These are phyloP conservation scores for Zosterops japonicus DNA, from an alignment of 2,113 vertebrate genomes.

Conservation along the genomic window DNA sequence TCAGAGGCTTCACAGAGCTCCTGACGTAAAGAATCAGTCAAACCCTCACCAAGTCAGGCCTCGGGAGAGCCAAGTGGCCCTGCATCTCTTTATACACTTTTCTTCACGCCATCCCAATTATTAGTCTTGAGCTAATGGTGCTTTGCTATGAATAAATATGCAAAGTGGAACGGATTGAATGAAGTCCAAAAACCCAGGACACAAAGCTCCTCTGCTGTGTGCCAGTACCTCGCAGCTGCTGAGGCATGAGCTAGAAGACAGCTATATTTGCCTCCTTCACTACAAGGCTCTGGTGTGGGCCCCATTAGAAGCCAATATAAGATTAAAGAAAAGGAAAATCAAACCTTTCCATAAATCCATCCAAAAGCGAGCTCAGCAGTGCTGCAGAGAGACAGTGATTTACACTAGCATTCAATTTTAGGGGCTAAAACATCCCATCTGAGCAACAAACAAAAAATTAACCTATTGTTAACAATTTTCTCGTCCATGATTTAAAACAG, in stretches of 20 bases:
- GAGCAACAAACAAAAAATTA: constrained; percentile 10
- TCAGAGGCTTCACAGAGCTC: not conserved
- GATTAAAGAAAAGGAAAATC: constrained; percentile 5
- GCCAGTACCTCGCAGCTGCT: constrained; percentile 8
- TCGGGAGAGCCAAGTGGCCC: not conserved
- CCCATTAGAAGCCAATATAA: constrained; percentile 4
- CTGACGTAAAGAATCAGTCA: not conserved
- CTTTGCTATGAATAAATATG: constrained; percentile 31
- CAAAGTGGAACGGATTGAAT: not conserved
- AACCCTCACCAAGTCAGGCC: not conserved
- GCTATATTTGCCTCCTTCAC: not conserved
- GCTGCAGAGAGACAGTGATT: not conserved
- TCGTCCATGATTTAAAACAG: constrained; percentile 22
- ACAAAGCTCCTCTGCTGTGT: constrained; percentile 24
- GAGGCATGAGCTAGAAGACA: not conserved
- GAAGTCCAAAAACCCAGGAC: not conserved
- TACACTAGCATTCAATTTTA: not conserved
- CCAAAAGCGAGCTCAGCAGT: not conserved
- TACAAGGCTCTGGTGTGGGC: not conserved
- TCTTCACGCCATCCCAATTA: not conserved
- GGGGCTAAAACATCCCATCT: not conserved
- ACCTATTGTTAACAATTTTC: constrained; percentile 24
- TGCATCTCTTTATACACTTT: not conserved
- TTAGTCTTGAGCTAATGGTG: not conserved
- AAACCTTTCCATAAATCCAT: constrained; percentile 8